Base-by-base conservation (phyloP, 2,888 invertebrate species). In the Macaria notata region DNA sequence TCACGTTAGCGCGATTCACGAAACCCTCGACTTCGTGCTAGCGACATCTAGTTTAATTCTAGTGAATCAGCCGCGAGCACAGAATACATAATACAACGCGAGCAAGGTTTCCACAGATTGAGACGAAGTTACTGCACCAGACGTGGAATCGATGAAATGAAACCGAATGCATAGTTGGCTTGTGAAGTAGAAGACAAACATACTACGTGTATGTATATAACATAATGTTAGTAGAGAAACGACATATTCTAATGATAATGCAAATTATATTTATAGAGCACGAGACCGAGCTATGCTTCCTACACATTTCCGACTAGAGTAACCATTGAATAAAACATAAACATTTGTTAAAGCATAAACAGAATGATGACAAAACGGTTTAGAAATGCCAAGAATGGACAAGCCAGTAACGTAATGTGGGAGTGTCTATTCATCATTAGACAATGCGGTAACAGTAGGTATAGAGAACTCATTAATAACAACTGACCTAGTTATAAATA, bases 41-140 rank as follows among this genome's bases (percentile, higher is more conserved):
- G 9, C 54, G 62, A 9, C 62, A 59, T 51, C 59, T 62, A 55
- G 58, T 62, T 48, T 43, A 36, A 42, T 49, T 49, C 7, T 9
- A 6, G 19, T 3, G 31, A 49, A 38, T 19, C 3, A 49, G 31
- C 5, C 33, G 29, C 9, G 47, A 30, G 41, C 9, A 3, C n/a
- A n/a, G n/a, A n/a, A n/a, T n/a, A n/a, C n/a, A n/a, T n/a, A n/a
- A n/a, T n/a, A n/a, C n/a, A n/a, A n/a, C 33, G 29, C 9, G 47
- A 30, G 41, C 9, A 3, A 9, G n/a, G 4, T 38, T 1, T 30
- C 8, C 30, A 19, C 39, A 39, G 39, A 48, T 48, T 39, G 3
- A 8, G 9, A 30, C 30, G 48, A 39, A 48, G 39, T 46, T 46
- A 46, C 33, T 48, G 29, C 9, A 48, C 7, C 47, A 38, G 47